Base-by-base conservation (phyloP, 1,140 invertebrate genomes). In the Teleogryllus occipitalis region DNA sequence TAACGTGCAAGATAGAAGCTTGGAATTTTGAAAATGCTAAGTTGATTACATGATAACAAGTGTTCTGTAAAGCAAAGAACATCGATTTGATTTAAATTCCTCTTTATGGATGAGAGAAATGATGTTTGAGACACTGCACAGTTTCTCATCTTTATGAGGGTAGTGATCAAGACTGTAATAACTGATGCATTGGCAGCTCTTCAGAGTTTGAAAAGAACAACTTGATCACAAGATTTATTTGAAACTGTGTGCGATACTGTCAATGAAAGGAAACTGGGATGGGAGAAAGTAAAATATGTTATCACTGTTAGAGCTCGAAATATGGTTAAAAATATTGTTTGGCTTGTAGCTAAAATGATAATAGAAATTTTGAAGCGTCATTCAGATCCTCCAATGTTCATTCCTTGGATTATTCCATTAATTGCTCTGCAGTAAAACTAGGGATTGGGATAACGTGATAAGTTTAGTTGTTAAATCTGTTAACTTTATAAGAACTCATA, bases 401-500 rank as follows among this genome's bases (percentile, higher is more conserved):
- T 75, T 21, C 3, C 12, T 39, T 75, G 74, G 12, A 75, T 75
- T 75, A 74, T 74, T n/a, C 74, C 8, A 74, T 10, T n/a, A 74
- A 74, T 74, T n/a, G 8, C 74, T 74, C 22, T n/a, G n/a, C 74
- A n/a, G 74, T 74, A n/a, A n/a, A 74, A 74, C 21, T 74, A 10
- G 8, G 74, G 21, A 74, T 8, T 74, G 74, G 78, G 78, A 81
- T 80, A 78, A 83, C 83, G 82, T 85, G 76, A 85, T 85, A 82
- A 78, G 82, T 48, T 78, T 82, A 54, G 82, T 84, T 78, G 80
- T 85, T 78, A 83, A 83, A 81, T 82, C 80, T 82, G 82, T 85
- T 39, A 85, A 86, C 81, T 84, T 82, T 76, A 85, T 85, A 80
- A 79, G 82, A 81, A 82, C 82, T 75, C 82, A 81, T 77, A 82